Base-by-base conservation (phyloP, 1,140 invertebrate species). In the Bombus impatiens region DNA sequence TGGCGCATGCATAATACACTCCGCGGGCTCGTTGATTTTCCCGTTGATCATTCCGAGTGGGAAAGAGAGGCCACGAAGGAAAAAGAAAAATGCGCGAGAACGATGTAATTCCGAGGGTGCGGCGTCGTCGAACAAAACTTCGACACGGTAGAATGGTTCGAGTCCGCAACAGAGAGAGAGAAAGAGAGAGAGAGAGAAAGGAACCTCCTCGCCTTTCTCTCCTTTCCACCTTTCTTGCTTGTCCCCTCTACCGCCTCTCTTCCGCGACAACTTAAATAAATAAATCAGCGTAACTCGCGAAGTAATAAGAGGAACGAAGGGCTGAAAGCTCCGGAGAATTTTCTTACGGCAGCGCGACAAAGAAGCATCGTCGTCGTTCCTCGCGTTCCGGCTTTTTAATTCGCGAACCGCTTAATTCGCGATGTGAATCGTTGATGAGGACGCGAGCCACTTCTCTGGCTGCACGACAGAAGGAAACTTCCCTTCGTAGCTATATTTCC, bases 21-120 rank as follows among this genome's bases (percentile, higher is more conserved):
- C 84, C 70, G 71, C 79, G 67, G 68, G 75, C 78, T 89, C 88
- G 85, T 89, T 89, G 88, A 87, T 86, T 89, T 87, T 89, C 80
- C 76, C 83, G 88, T 89, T 89, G 87, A 89, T 86, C 88, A 88
- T 86, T 65, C 70, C n/a, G 82, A 74, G 44, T 6, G 37, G 65
- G 28, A n/a, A 53, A n/a, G 13, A 32, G 72, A 47, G 28, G 53
- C 3, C 15, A 25, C 10, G 22, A 2, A 18, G 3, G 28, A 37
- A 28, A 53, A 53, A 22, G n/a, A 28, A 35, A 65, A 47, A 68
- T 32, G 80, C 37, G 15, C n/a, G n/a, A 15, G 28, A 22, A 53
- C 62, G n/a, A 68, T 71, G 75, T 78, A 78, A 84, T 84, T 78
- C 75, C 80, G n/a, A 35, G 28, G 57, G 71, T 10, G 18, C 18